These are phyloP conservation scores for Parambassis ranga DNA, from an alignment of 2,797 vertebrate species.

Conservation along the genomic window DNA sequence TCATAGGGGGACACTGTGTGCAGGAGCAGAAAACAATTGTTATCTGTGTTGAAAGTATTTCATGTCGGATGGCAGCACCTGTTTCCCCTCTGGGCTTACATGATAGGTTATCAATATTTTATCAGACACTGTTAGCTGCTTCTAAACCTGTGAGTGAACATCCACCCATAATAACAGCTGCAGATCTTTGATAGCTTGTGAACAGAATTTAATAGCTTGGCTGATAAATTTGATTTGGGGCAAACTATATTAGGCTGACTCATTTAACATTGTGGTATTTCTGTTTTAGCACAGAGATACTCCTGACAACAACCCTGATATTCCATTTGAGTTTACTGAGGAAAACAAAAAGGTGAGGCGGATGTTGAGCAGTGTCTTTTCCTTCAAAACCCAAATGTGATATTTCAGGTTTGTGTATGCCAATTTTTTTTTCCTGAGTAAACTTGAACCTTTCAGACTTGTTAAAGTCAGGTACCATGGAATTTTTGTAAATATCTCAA, in stretches of 20 bases:
- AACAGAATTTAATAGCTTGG: background rate
- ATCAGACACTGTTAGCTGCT: constrained; percentile 4
- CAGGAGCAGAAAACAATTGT: constrained; percentile 30
- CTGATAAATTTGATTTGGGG: background rate
- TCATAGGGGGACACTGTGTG: constrained; percentile 79
- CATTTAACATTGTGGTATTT: constrained; percentile 2
- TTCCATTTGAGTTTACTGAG: constrained; percentile 93
- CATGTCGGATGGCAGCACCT: background rate
- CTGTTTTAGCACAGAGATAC: constrained; percentile 87
- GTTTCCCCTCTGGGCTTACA: constrained; percentile 34
- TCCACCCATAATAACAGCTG: background rate
- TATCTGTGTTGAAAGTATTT: constrained; percentile 9
- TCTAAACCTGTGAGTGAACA: background rate
- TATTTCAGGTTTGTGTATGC: no score
- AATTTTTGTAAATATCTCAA: no score
- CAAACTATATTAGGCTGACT: no score
- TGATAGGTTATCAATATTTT: constrained; percentile 24
- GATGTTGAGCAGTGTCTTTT: background rate
- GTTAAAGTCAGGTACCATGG: no score
- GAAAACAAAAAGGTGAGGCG: constrained; percentile 92
- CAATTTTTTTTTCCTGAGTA: no score
- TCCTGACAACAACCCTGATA: constrained; percentile 93
- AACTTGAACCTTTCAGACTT: no score
- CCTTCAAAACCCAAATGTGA: no score
- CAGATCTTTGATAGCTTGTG: background rate